Evolutionary conservation across 2,797 vertebrate genomes (phyloP).

Genomic region (Sarcoramphus papa): DNA sequence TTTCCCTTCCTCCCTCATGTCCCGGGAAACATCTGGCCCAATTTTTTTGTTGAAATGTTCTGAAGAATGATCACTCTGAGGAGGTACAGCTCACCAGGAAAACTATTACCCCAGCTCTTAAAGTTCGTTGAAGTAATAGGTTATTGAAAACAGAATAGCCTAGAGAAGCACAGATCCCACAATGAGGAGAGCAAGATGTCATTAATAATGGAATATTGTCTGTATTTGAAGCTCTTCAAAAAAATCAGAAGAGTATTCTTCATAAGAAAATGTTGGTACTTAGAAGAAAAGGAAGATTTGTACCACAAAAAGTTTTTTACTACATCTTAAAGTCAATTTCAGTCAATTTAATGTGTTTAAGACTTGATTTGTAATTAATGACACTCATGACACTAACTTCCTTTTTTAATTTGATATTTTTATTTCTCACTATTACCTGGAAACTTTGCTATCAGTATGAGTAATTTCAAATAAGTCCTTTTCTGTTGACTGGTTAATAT

Average conservation of each 20-base stretch:
- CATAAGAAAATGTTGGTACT: not conserved
- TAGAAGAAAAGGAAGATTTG: not conserved
- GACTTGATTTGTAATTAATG: not conserved
- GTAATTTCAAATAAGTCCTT: conserved; percentile 34
- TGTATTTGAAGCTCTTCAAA: not conserved
- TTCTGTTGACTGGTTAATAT: not conserved
- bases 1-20: not conserved
- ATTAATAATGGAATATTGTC: not conserved
- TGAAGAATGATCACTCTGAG: not conserved
- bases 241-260: not conserved
- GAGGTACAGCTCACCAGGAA: not conserved
- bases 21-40: not conserved
- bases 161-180: not conserved
- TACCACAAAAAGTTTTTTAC: not conserved
- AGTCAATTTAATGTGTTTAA: not conserved
- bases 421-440: not conserved
- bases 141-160: not conserved
- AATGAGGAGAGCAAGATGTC: not conserved
- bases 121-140: not conserved
- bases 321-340: not conserved
- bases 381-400: not conserved
- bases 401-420: not conserved
- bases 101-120: not conserved
- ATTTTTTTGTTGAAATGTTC: not conserved
- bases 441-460: conserved; percentile 30